Conservation (phyloP, 1,140 invertebrate genomes). For the Megathymus violae region DNA sequence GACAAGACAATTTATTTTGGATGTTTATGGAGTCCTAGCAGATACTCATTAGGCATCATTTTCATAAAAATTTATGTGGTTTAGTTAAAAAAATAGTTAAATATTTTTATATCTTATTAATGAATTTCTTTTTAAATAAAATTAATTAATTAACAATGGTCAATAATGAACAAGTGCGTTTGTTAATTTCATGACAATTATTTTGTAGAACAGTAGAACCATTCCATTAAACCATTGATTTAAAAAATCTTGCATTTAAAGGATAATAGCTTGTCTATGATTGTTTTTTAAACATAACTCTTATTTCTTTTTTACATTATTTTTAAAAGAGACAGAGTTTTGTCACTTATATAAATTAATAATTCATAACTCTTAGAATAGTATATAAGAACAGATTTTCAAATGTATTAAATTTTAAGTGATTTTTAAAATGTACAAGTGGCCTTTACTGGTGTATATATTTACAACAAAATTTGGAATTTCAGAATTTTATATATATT, state of each 20-base stretch:
- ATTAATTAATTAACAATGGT: too few relatives aligned
- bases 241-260: slow-evolving; percentile 25
- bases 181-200: slow-evolving; percentile 1
- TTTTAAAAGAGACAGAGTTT: slow-evolving; percentile 23
- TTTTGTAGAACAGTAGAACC: slow-evolving; percentile 13
- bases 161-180: too few relatives aligned
- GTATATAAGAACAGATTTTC: not conserved
- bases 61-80: not conserved
- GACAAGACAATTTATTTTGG: too few relatives aligned
- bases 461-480: slow-evolving; percentile 32
- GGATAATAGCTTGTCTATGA: slow-evolving; percentile 12
- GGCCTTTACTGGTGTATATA: slow-evolving; percentile 40
- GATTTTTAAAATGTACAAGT: slow-evolving; percentile 32
- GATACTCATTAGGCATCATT: too few relatives aligned
- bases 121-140: too few relatives aligned
- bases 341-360: not conserved
- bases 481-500: slow-evolving; percentile 24
- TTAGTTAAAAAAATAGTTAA: not conserved
- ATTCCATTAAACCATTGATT: slow-evolving; percentile 29
- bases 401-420: slow-evolving; percentile 24
- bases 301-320: slow-evolving; percentile 2
- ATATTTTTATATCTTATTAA: not conserved
- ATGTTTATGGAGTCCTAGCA: too few relatives aligned
- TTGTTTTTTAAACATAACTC: slow-evolving; percentile 4
- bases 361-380: not conserved